phyloP scores from a whole-genome alignment of 2,113 vertebrate genomes.

The Rhineura floridana region DNA sequence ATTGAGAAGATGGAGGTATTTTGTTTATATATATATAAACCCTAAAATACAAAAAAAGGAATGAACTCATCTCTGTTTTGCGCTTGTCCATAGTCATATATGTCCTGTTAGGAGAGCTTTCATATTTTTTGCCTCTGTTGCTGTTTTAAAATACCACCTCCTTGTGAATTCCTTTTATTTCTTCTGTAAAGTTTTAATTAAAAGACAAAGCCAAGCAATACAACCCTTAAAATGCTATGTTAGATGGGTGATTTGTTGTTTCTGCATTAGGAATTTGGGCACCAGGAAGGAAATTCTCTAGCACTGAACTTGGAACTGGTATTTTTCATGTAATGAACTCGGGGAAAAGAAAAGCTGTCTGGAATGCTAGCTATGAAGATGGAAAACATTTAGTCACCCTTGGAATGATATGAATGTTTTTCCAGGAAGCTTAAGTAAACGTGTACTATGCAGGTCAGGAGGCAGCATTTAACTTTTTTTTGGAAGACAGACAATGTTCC shows the following conservation, averaged over 20 bases:
- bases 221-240: not conserved
- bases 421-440: conserved; percentile 86
- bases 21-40: too few species aligned
- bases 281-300: conserved; percentile 70
- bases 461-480: conserved; percentile 78
- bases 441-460: conserved; percentile 77
- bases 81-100: not conserved
- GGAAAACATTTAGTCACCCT: conserved; percentile 88
- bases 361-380: conserved; percentile 84
- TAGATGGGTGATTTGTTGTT: conserved; percentile 31
- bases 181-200: conserved; percentile 31
- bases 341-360: conserved; percentile 69
- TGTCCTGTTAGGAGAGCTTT: not conserved
- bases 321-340: conserved; percentile 82
- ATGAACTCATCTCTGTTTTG: not conserved
- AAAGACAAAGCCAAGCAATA: conserved; percentile 18
- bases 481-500: conserved; percentile 78
- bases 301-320: conserved; percentile 63
- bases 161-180: not conserved
- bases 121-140: not conserved
- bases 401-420: conserved; percentile 91
- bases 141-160: not conserved
- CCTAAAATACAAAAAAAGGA: not conserved
- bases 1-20: not conserved
- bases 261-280: conserved; percentile 53